Conservation (phyloP, 2,113 vertebrate genomes). For the Zosterops borbonicus region DNA sequence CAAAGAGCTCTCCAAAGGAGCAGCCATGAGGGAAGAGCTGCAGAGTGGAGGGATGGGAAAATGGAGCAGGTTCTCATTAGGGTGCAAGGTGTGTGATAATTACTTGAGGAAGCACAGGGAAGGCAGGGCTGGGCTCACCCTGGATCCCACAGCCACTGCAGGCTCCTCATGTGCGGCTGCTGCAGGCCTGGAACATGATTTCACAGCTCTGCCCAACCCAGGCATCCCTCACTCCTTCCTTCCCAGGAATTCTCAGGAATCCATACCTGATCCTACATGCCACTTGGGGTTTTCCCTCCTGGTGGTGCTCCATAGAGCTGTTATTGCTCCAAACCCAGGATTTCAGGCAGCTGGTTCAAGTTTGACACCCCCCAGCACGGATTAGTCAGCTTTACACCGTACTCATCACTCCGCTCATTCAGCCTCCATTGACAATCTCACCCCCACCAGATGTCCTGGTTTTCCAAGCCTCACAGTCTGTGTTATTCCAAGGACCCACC, state of each 20-base stretch:
- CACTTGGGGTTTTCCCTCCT: not conserved
- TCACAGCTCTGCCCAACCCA: not conserved
- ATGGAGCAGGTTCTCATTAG: slow-evolving; percentile 48
- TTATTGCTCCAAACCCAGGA: not conserved
- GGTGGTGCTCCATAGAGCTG: not conserved
- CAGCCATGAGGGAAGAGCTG: not conserved
- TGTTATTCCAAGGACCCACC: not conserved
- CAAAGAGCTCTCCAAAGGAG: not conserved
- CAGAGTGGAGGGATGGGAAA: not conserved
- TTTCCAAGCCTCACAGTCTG: not conserved
- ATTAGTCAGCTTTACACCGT: not conserved
- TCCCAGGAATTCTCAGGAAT: not conserved
- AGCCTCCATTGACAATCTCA: not conserved
- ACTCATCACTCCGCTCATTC: not conserved
- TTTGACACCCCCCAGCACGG: not conserved
- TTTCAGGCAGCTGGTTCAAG: not conserved
- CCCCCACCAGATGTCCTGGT: not conserved
- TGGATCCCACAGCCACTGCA: not conserved
- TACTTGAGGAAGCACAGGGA: not conserved
- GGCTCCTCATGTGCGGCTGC: not conserved
- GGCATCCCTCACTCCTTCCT: not conserved
- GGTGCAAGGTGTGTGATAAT: not conserved
- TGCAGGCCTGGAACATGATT: not conserved
- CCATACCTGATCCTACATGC: not conserved
- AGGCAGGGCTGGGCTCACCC: slow-evolving; percentile 14